Base-by-base conservation (phyloP, 2,113 vertebrate species). In the Lycaon pictus region DNA sequence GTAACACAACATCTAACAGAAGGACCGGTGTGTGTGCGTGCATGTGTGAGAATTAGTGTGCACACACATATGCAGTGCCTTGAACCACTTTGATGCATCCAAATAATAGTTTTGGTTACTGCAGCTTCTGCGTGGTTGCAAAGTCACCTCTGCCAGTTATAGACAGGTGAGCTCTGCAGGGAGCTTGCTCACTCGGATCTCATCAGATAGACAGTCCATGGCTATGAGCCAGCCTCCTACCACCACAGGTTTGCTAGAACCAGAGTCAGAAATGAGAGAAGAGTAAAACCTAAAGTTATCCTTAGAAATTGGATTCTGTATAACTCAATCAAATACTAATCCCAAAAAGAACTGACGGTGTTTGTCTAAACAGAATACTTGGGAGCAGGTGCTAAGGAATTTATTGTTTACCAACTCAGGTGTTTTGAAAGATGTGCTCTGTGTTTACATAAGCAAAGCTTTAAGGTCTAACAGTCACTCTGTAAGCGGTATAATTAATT, bases 101-200 rank as follows among this genome's bases (percentile, higher is more conserved):
- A 65, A 29, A 51, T 60, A 43, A 62, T 27, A 27, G 32, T 32
- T 74, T 97, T 23, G 32, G n/a, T 37, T 29, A 48, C 10, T 27
- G n/a, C 32, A 2, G 29, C 29, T 32, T 90, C 51, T 90, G 10
- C 51, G 35, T 67, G 6, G 35, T 16, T 63, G 23, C 17, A 82
- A 11, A 11, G n/a, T 51, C 0, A 0, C 23, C 16, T 80, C 22
- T 89, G n/a, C 55, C 5, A 32, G 1, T 55, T 72, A 3, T 7
- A 65, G 77, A n/a, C 10, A 12, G 27, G 27, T 67, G 37, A 67
- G 32, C 29, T 67, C 29, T 51, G 0, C 20, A 11, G n/a, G 76
- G 37, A 55, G 7, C 13, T 67, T 7, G 1, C 8, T 23, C 43
- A 2, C 1, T 71, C 4, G 20, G 16, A 55, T 69, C 3, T 37